Base-by-base conservation (phyloP, 2,888 invertebrate species). In the Teinopalpus imperialis region DNA sequence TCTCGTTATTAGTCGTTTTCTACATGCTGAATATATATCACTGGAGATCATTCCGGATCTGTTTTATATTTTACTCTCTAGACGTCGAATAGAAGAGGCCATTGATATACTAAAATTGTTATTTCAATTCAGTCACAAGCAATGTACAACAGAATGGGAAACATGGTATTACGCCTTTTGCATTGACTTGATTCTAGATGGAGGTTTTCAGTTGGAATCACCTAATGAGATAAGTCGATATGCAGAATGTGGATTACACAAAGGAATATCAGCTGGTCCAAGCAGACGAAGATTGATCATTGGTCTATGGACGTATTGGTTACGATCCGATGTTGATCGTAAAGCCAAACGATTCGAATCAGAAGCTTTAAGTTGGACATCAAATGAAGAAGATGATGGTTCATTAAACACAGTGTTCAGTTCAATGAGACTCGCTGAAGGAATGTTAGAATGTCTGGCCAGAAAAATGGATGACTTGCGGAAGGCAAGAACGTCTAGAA, bases 161-260 rank as follows among this genome's bases (percentile, higher is more conserved):
- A 80, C 76, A 5, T 90, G 90, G 86, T 92, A 92, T 56, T 90
- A 90, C 53, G 90, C 91, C 0, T 74, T 91, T 21, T 90, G 90
- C 50, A 76, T 92, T 43, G 91, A 91, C 41, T 62, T 92, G 54
- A 75, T 90, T 37, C 59, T 92, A 24, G 91, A 93, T 54, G 85
- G 91, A 52, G 88, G 91, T 2, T 87, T 91, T 58, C 74, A 83
- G 43, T 55, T 91, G 34, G 90, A 91, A 61, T 69, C 82, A 1
- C 83, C 89, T 2, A 63, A 76, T 9, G 76, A 74, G 30, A 89
- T 90, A 48, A 76, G 72, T 49, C 60, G 68, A 2, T 90, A 78
- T 47, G 89, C 89, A 1, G 72, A 81, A 30, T 70, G 61, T 54
- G 64, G 73, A 9, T 53, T 82, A 44, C 52, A 58, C 24, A 74